Conservation (phyloP, 92 coral and sea anemone genomes). For the Pocillopora grandis region DNA sequence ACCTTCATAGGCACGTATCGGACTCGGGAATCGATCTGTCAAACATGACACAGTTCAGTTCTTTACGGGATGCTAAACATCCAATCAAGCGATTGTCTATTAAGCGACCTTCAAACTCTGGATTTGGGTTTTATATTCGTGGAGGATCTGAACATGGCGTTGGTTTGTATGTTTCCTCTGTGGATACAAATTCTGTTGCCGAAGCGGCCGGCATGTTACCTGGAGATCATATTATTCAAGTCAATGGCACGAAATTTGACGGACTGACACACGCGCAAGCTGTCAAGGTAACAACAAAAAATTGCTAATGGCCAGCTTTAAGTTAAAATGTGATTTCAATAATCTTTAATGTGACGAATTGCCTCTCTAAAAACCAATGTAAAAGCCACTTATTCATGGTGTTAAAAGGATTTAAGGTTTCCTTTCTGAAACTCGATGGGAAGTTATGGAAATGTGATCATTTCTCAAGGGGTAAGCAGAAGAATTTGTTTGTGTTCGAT, state of each 20-base stretch:
- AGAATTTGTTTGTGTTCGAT: not conserved
- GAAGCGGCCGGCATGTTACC: conserved; percentile 80
- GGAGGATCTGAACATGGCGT: conserved; percentile 98
- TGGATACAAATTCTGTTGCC: conserved; percentile 80
- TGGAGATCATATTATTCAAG: conserved; percentile 90
- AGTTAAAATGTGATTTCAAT: no score
- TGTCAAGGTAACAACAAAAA: conserved; percentile 75
- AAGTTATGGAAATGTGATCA: not conserved
- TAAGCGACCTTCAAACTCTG: conserved; percentile 66
- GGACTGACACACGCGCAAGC: conserved; percentile 89
- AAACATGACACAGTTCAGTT: conserved; percentile 39
- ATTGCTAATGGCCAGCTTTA: not conserved
- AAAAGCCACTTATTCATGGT: no score
- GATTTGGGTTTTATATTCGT: conserved; percentile 95
- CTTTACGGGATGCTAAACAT: conserved; percentile 48
- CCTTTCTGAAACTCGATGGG: not conserved
- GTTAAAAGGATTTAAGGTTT: no score
- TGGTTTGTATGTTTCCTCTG: conserved; percentile 91
- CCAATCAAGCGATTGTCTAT: conserved; percentile 69
- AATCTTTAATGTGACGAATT: no score
- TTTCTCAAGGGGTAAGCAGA: not conserved
- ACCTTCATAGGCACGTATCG: conserved; percentile 57
- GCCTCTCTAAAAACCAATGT: no score
- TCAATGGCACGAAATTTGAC: conserved; percentile 77
- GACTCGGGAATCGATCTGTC: conserved; percentile 83